Evolutionary conservation across 2,888 invertebrate species (phyloP).

Genomic region (Didymodactylos carnosus): DNA sequence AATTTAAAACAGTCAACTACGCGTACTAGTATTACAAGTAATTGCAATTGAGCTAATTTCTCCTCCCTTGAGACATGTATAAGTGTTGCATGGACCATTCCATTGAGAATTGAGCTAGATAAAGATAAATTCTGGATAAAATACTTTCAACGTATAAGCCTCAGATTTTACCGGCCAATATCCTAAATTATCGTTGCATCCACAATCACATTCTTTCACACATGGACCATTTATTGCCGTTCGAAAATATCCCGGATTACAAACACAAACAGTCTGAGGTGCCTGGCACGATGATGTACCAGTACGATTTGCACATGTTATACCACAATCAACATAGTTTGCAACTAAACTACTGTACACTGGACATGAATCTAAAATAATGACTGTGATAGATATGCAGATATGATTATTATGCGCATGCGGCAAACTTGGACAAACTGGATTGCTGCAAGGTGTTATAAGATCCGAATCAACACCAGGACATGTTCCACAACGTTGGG

Average conservation of each 20-base stretch:
- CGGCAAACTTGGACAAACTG: neutral
- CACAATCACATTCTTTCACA: neutral
- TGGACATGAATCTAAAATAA: neutral
- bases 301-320: neutral
- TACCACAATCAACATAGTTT: neutral
- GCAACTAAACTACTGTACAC: neutral
- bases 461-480: neutral
- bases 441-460: neutral
- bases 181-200: neutral
- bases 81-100: neutral
- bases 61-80: neutral
- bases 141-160: neutral
- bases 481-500: neutral
- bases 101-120: neutral
- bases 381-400: neutral
- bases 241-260: neutral
- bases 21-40: neutral
- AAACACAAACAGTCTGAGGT: neutral
- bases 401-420: neutral
- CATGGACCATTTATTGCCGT: neutral
- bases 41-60: neutral
- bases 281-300: neutral
- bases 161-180: neutral
- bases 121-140: neutral
- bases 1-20: neutral